Percentiles rank a stretch among this genome's conserved stretches.
phyloP scores from a whole-genome alignment of 2,888 invertebrate species.

The Crioceris asparagi region DNA sequence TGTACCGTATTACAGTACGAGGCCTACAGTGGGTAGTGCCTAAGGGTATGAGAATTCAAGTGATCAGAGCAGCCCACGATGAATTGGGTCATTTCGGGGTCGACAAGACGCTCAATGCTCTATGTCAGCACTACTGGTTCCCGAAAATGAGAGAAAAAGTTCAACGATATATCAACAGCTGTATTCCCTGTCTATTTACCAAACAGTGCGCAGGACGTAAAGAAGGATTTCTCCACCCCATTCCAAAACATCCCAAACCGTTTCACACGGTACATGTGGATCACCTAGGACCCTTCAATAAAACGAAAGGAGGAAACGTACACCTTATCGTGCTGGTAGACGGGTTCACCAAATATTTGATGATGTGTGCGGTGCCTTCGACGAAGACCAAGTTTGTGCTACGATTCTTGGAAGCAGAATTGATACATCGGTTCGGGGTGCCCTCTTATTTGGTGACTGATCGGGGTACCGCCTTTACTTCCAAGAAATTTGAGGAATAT shows the following conservation, averaged over 20 bases:
- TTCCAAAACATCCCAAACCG: constrained; percentile 16
- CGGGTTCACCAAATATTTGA: constrained; percentile 4
- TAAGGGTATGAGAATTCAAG: constrained; percentile 21
- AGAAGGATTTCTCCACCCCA: constrained; percentile 7
- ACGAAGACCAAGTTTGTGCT: neutral
- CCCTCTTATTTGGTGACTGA: constrained; percentile 14
- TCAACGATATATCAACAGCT: constrained; percentile 3
- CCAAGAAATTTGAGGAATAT: constrained; percentile 12
- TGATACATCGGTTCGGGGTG: constrained; percentile 13
- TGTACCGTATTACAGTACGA: neutral
- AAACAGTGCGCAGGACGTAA: constrained; percentile 8
- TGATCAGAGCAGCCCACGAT: constrained; percentile 6
- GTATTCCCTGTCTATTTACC: constrained; percentile 9
- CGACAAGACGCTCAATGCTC: constrained; percentile 5
- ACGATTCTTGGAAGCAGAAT: neutral
- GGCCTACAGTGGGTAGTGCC: constrained; percentile 25
- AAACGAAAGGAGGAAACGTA: constrained; percentile 12
- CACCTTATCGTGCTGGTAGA: constrained; percentile 4
- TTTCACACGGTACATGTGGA: constrained; percentile 23
- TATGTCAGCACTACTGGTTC: constrained; percentile 12
- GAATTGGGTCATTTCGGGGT: constrained; percentile 4
- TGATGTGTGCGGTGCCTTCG: constrained; percentile 1
- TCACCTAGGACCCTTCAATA: constrained; percentile 21
- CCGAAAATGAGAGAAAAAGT: constrained; percentile 12
- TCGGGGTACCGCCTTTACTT: constrained; percentile 15